A percentile compares a stretch with the other conserved stretches of the same genome.
phyloP scores from a whole-genome alignment of 2,113 vertebrate species.

The Xenotilapia leptura region DNA sequence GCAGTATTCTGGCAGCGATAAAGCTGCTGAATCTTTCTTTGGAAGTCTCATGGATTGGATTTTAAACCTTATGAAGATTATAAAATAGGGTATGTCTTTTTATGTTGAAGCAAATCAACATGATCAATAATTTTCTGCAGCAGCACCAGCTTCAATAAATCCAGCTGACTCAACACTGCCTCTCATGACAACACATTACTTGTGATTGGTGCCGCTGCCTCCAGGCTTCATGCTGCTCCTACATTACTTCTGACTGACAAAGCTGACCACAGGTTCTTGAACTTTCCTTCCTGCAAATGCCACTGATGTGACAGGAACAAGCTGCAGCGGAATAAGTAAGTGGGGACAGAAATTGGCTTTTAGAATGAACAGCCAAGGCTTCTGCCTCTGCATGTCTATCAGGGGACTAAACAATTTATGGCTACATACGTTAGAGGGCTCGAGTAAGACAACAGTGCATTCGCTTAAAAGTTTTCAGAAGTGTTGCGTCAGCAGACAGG shows the following conservation, averaged over 20 bases:
- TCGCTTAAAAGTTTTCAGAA: not conserved
- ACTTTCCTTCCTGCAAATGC: not conserved
- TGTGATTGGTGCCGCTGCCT: conserved; percentile 9
- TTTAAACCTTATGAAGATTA: not conserved
- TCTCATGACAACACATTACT: not conserved
- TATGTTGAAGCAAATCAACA: not conserved
- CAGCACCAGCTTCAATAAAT: not conserved
- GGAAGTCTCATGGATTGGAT: not conserved
- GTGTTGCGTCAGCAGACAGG: not conserved
- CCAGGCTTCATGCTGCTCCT: not conserved
- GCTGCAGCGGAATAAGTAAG: not conserved
- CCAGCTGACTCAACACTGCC: not conserved
- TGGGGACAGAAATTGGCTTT: not conserved
- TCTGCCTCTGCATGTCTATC: not conserved
- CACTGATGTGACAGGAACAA: not conserved
- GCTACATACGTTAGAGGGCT: not conserved
- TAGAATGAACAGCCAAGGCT: not conserved
- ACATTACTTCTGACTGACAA: not conserved
- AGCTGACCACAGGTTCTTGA: not conserved
- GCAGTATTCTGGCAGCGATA: not conserved
- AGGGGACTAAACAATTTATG: not conserved
- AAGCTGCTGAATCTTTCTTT: not conserved
- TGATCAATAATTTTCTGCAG: not conserved
- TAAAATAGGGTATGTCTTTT: not conserved
- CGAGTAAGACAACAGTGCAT: not conserved